Base-by-base conservation (phyloP, 30 jellyfish, hydroid and myxozoan genomes). In the Pelagia noctiluca region DNA sequence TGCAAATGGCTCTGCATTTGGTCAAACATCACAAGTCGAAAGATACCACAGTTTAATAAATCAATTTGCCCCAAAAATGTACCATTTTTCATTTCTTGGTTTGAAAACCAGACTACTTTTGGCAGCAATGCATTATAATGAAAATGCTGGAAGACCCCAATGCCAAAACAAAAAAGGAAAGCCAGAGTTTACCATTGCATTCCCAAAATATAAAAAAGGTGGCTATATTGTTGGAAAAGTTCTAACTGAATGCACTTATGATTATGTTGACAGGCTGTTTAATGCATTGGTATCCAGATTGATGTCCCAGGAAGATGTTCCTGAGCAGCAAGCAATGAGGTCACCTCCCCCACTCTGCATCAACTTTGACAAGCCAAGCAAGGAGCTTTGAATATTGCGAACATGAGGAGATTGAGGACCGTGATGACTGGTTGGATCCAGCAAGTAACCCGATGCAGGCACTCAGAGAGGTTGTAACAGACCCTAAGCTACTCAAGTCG, bases 1-100 rank as follows among this genome's bases (percentile, higher is more conserved):
- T 72, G 81, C 87, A 46, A 75, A 75, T 33, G 53, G 87, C 35
- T 75, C 87, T 52, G 86, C 87, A 30, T 75, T 75, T 25, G 87
- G 87, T 23, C 78, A 75, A 42, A 75, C 78, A 24, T 75, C 36
- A 75, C 87, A 57, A 26, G 80, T 48, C 53, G 76, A 75, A 61
- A 61, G 87, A 75, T 48, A 52, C 76, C 78, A 75, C 19, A n/a
- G n/a, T n/a, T n/a, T n/a, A n/a, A n/a, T n/a, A n/a, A n/a, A n/a
- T n/a, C n/a, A n/a, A n/a, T n/a, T n/a, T n/a, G n/a, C n/a, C n/a
- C n/a, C n/a, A n/a, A n/a, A n/a, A n/a, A n/a, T n/a, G n/a, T n/a
- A n/a, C n/a, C n/a, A n/a, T n/a, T n/a, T n/a, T n/a, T n/a, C n/a
- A n/a, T n/a, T n/a, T n/a, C 71, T 36, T 72, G 84, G 71, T 36